Evolutionary conservation across 2,797 vertebrate species (phyloP).

Genomic region (Centropyge bicolor): DNA sequence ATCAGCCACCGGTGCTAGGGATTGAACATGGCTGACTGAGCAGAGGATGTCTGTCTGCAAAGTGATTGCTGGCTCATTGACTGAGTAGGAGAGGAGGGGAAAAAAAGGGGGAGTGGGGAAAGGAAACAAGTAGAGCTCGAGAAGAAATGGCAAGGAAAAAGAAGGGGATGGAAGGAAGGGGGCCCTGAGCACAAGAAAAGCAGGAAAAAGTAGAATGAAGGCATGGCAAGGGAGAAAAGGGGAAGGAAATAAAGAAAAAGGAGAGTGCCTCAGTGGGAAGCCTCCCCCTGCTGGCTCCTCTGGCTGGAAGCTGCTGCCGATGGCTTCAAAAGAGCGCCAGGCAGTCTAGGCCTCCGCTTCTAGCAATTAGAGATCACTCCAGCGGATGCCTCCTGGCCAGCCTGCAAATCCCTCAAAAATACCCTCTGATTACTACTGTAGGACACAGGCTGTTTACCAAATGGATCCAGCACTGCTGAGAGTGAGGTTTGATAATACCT

Average conservation of each 20-base stretch:
- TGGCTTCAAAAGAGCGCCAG: constrained; percentile 84
- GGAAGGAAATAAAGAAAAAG: constrained; percentile 72
- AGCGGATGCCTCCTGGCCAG: constrained; percentile 85
- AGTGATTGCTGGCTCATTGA: constrained; percentile 85
- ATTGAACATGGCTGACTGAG: constrained; percentile 83
- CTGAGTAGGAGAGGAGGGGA: constrained; percentile 68
- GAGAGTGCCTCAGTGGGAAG: constrained; percentile 81
- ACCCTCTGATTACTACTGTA: constrained; percentile 86
- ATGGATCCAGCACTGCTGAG: constrained; percentile 81
- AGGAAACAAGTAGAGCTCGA: constrained; percentile 65
- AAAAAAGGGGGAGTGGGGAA: constrained; percentile 21
- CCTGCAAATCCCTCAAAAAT: constrained; percentile 86
- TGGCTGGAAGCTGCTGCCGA: constrained; percentile 81
- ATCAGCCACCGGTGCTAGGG: constrained; percentile 80
- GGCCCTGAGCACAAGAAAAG: constrained; percentile 44
- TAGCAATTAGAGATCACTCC: constrained; percentile 86
- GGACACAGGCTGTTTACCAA: constrained; percentile 86
- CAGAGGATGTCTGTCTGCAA: constrained; percentile 82
- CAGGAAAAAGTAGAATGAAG: constrained; percentile 69
- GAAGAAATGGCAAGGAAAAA: constrained; percentile 52
- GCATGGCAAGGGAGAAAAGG: constrained; percentile 63
- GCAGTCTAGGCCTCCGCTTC: constrained; percentile 83
- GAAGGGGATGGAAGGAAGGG: constrained; percentile 50
- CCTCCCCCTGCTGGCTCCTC: constrained; percentile 81
- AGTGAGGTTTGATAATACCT: constrained; percentile 80